Percentiles rank a stretch among this genome's conserved stretches.
These are phyloP conservation scores for Pharmacophagus antenor DNA, from an alignment of 2,888 invertebrate species.

Conservation along the genomic window DNA sequence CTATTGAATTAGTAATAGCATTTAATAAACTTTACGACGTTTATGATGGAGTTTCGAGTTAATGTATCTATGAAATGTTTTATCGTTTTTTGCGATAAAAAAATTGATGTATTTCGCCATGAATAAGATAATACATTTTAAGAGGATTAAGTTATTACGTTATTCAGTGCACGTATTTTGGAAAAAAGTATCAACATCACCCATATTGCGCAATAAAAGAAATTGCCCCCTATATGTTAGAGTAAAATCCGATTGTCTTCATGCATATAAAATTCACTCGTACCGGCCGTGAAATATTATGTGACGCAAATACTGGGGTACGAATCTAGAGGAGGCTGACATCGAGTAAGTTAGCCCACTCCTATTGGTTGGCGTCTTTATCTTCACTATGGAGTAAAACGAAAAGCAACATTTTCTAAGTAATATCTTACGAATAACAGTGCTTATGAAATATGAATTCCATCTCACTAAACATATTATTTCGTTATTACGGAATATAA, in stretches of 20 bases:
- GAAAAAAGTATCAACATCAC: conserved; percentile 15
- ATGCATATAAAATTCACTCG: conserved; percentile 68
- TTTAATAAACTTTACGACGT: conserved; percentile 55
- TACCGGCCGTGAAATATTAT: conserved; percentile 62
- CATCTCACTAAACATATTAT: conserved; percentile 76
- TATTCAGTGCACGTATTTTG: conserved; percentile 20
- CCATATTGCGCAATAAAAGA: conserved; percentile 36
- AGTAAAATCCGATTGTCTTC: conserved; percentile 62
- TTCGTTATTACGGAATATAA: conserved; percentile 75
- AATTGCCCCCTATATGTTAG: conserved; percentile 52
- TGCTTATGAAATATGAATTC: conserved; percentile 79
- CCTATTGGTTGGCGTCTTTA: conserved; percentile 61
- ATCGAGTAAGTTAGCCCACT: conserved; percentile 55
- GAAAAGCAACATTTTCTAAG: conserved; percentile 63
- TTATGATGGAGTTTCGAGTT: conserved; percentile 45
- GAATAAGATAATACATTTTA: conserved; percentile 22
- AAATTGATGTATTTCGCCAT: conserved; percentile 6
- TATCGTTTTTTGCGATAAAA: conserved; percentile 19
- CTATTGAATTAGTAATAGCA: conserved; percentile 69
- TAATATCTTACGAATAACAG: conserved; percentile 73
- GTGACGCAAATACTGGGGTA: conserved; percentile 65
- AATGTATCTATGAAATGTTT: conserved; percentile 49
- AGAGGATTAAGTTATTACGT: conserved; percentile 13
- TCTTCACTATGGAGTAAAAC: conserved; percentile 73
- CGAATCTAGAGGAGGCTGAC: conserved; percentile 61